Base-by-base conservation (phyloP, 35 echinoderm and acorn worm genomes). In the Apostichopus californicus region DNA sequence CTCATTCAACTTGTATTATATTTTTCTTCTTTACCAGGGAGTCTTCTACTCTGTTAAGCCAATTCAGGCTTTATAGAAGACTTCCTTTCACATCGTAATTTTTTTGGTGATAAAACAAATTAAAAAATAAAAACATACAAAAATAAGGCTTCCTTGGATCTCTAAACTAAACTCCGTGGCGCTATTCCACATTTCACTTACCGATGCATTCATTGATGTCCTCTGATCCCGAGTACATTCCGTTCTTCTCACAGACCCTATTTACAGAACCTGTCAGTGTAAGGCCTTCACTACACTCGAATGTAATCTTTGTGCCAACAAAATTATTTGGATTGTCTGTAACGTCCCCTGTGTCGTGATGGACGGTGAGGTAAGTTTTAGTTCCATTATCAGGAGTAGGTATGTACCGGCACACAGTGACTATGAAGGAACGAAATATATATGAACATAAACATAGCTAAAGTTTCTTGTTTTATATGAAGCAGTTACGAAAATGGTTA, bases 361-460 rank as follows among this genome's bases (percentile, higher is more conserved):
- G 26, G 5, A 15, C 17, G 7, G 71, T 75, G 6, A 75, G 17
- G 79, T 81, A 92, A 15, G 18, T 46, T 57, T 92, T 92, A 5
- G 55, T 92, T 2, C 90, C 90, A 55, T 92, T 92, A 23, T 55
- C 56, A 83, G 90, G 90, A 66, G 90, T 83, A 23, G 55, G 22
- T 11, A 92, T 82, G 58, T 25, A 92, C 24, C 13, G 12, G 61
- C 90, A 92, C 0, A 59, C 56, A 2, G 18, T 73, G 15, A 92
- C 90, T 92, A 77, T 6, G 79, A 34, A 14, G 34, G 34, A 46
- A 46, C 34, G 34, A 46, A 46, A 46, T 46, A 46, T 46, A 46
- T 46, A 46, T 46, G 34, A 46, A 46, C 34, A 46, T 46, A 3
- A 46, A 46, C 34, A 46, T 46, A 46, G 34, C 34, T 46, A 46